phyloP scores from a whole-genome alignment of 2,888 invertebrate genomes.

The Mongoloraphidia duomilia region DNA sequence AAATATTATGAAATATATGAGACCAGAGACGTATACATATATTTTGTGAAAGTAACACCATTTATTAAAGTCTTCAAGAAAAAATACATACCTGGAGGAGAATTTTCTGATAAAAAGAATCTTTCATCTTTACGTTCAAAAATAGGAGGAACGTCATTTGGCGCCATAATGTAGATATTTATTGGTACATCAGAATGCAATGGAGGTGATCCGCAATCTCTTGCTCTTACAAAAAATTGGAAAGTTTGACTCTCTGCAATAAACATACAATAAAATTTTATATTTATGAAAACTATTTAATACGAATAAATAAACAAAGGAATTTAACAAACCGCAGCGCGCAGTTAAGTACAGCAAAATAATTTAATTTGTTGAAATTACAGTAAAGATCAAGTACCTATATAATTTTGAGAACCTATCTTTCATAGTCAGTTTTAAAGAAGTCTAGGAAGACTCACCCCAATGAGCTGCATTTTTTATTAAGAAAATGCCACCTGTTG shows the following conservation, averaged over 20 bases:
- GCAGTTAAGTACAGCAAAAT: neutral
- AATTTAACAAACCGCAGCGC: neutral
- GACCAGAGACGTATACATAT: neutral
- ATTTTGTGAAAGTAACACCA: neutral
- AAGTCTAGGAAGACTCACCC: conserved; percentile 20
- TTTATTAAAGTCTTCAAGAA: neutral
- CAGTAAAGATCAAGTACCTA: neutral
- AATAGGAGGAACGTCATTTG: conserved; percentile 53
- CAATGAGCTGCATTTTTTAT: conserved; percentile 42
- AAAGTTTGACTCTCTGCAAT: conserved; percentile 57
- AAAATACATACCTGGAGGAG: conserved; percentile 38
- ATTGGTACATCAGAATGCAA: conserved; percentile 73
- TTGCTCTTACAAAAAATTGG: conserved; percentile 81
- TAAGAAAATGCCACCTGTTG: conserved; percentile 59
- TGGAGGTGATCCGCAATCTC: conserved; percentile 61
- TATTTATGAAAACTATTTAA: conserved; percentile 1
- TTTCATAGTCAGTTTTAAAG: no score
- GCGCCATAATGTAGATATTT: conserved; percentile 59
- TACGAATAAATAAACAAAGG: neutral
- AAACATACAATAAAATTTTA: conserved; percentile 8
- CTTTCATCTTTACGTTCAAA: conserved; percentile 61
- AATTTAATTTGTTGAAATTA: neutral
- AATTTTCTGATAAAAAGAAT: conserved; percentile 68
- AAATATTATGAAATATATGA: neutral
- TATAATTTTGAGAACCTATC: neutral